Evolutionary conservation across 2,888 invertebrate genomes (phyloP).

Genomic region (Erebia aethiops): DNA sequence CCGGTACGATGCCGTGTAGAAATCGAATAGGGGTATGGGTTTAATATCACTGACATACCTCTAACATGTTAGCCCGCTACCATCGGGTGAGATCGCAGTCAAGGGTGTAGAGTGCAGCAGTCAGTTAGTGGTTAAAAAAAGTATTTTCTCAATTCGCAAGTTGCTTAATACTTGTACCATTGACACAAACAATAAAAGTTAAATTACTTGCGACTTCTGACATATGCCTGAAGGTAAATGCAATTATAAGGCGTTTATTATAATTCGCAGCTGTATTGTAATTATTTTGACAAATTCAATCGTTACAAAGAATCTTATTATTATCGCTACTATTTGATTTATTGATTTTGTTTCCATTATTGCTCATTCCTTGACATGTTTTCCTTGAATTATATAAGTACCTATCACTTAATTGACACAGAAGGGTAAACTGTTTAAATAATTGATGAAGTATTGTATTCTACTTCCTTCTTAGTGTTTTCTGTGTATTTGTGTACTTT

Average conservation of each 20-base stretch:
- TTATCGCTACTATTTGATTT: conserved; percentile 1
- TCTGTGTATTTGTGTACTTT: too few species aligned
- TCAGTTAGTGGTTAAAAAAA: too few species aligned
- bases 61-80: too few species aligned
- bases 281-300: conserved; percentile 32
- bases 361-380: background rate
- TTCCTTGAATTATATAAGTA: background rate
- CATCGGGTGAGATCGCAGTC: too few species aligned
- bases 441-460: too few species aligned
- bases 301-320: conserved; percentile 7
- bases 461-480: too few species aligned
- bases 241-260: conserved; percentile 48
- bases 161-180: conserved; percentile 38
- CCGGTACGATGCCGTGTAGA: too few species aligned
- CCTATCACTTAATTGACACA: background rate
- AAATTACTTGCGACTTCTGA: conserved; percentile 51
- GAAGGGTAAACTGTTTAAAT: too few species aligned
- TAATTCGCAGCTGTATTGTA: conserved; percentile 32
- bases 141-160: too few species aligned
- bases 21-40: too few species aligned
- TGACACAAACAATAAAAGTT: conserved; percentile 48
- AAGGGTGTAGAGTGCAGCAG: too few species aligned
- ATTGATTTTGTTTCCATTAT: background rate
- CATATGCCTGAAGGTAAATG: conserved; percentile 51
- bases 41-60: too few species aligned